phyloP scores from a whole-genome alignment of 2,113 vertebrate genomes.

The Pterocles orientalis region DNA sequence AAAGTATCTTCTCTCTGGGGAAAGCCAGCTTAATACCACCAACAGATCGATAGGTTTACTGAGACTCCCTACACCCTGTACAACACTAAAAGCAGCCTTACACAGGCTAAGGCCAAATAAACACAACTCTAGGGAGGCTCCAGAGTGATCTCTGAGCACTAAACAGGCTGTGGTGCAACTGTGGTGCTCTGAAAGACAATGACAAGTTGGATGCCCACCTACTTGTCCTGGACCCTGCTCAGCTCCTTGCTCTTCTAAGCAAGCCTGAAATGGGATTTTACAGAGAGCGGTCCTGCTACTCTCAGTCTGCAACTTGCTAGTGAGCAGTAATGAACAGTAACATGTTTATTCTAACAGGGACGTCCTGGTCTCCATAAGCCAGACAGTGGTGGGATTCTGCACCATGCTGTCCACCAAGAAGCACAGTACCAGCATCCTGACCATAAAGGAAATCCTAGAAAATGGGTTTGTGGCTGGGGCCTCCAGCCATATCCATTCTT shows the following conservation, averaged over 20 bases:
- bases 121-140: neutral
- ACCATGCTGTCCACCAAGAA: constrained; percentile 41
- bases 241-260: neutral
- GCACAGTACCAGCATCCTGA: neutral
- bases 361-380: neutral
- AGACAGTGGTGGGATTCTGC: neutral
- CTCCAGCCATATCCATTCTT: neutral
- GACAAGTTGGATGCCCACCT: neutral
- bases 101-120: neutral
- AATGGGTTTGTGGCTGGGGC: constrained; percentile 14
- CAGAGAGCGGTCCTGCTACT: neutral
- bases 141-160: accelerated
- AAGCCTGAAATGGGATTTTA: neutral
- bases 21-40: neutral
- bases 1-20: neutral
- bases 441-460: constrained; percentile 54
- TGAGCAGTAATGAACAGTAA: neutral
- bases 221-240: neutral
- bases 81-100: neutral
- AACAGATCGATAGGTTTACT: neutral
- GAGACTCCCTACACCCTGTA: accelerated
- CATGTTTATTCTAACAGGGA: neutral
- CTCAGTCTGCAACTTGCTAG: neutral
- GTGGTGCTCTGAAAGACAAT: neutral
- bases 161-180: neutral